Base-by-base conservation (phyloP, 92 coral and sea anemone species). In the Epizoanthus stellaris region DNA sequence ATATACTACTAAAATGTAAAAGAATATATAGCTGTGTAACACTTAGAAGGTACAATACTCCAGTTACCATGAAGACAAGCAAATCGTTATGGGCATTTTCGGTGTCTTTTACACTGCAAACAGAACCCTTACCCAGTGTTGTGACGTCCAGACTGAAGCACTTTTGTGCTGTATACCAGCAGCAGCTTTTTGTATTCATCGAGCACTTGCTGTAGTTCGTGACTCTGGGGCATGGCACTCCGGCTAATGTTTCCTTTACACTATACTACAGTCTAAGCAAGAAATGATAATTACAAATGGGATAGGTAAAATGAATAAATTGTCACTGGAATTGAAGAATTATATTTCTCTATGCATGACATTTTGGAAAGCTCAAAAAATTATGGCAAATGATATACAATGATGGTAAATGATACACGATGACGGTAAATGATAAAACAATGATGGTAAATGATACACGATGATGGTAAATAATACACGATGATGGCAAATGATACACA, bases 81-180 rank as follows among this genome's bases (percentile, higher is more conserved):
- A 30, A 30, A 30, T 30, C 2, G 36, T 30, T 30, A 30, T 1
- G 36, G 36, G 36, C 36, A 23, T 30, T 30, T 30, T 30, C 36
- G 36, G 36, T 30, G 36, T 30, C 36, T 30, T 30, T 30, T 1
- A 30, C 36, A 30, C 36, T 30, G 36, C 36, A 30, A 30, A 30
- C 36, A 30, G 36, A 30, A 30, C 36, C 36, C 36, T 30, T 30
- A 30, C 36, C 10, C 4, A 34, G 66, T 61, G 25, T 61, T 61
- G 66, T 61, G 67, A n/a, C 14, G 12, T 61, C 1, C 23, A 61
- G 67, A 61, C 67, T 61, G 6, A 61, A n/a, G 21, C 67, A 61
- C 67, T 61, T 61, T 25, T 61, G 67, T 61, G 30, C 67, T 10
- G 67, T 61, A 25, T 61, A 61, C 67, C 67, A 61, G 10, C 67